phyloP scores from a whole-genome alignment of 2,888 invertebrate species.

The Gymnocheta viridis region DNA sequence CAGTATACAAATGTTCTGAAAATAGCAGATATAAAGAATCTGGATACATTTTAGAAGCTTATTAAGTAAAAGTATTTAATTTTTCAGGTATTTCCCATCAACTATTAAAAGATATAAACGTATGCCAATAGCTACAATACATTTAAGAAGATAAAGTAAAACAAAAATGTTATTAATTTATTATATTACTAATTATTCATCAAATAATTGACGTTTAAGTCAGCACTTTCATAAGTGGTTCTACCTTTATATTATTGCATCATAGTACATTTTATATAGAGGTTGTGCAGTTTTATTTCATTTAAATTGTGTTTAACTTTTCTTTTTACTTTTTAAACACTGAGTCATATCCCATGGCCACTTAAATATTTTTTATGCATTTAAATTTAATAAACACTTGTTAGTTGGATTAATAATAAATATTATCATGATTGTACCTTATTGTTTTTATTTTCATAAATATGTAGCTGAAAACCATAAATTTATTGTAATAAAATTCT shows the following conservation, averaged over 20 bases:
- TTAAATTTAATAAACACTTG: slow-evolving; percentile 22
- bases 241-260: no score
- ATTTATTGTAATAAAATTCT: slow-evolving; percentile 3
- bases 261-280: not conserved
- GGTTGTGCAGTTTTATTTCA: not conserved
- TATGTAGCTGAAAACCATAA: not conserved
- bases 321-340: not conserved
- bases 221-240: not conserved
- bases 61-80: no score
- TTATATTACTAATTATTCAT: no score
- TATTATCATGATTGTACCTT: slow-evolving; percentile 11
- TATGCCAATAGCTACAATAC: no score
- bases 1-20: no score
- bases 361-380: not conserved
- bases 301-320: slow-evolving; percentile 1
- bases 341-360: slow-evolving; percentile 5
- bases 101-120: no score
- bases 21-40: no score
- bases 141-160: no score
- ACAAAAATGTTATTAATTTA: no score
- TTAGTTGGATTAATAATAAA: slow-evolving; percentile 12
- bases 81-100: no score
- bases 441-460: not conserved
- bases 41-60: no score
- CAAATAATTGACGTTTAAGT: not conserved